These are phyloP conservation scores for Cyprinodon diabolis DNA, from an alignment of 2,797 vertebrate genomes.

Conservation along the genomic window DNA sequence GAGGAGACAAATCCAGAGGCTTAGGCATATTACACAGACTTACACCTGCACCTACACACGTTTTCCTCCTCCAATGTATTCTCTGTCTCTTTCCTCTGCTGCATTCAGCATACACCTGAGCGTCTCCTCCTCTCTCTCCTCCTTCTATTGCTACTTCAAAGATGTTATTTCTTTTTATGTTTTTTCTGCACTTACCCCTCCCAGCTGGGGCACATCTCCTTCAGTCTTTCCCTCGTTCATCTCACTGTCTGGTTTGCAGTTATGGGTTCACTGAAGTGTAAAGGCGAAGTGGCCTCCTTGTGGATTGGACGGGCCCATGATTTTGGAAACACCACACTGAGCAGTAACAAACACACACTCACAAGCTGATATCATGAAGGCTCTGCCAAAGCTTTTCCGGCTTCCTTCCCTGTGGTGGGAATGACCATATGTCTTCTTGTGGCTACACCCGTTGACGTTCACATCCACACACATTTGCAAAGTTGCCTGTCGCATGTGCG, in stretches of 20 bases:
- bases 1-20: conserved; percentile 64
- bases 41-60: conserved; percentile 42
- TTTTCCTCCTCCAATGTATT: conserved; percentile 27
- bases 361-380: conserved; percentile 23
- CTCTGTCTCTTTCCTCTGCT: conserved; percentile 33
- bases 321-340: conserved; percentile 62
- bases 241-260: conserved; percentile 48
- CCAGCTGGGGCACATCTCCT: conserved; percentile 10
- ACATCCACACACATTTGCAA: conserved; percentile 12
- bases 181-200: conserved; percentile 11
- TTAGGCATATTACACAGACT: conserved; percentile 69
- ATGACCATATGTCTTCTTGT: conserved; percentile 69
- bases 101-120: conserved; percentile 35
- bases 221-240: conserved; percentile 10
- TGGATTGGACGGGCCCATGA: conserved; percentile 52
- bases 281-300: conserved; percentile 60
- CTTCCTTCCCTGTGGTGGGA: conserved; percentile 50
- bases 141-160: conserved; percentile 19
- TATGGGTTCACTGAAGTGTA: conserved; percentile 50
- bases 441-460: conserved; percentile 39
- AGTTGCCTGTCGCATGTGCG: conserved; percentile 4
- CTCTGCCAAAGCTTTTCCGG: conserved; percentile 55
- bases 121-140: not conserved
- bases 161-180: conserved; percentile 22
- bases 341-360: conserved; percentile 16